Evolutionary conservation across 2,888 invertebrate species (phyloP).

Genomic region (Leptinotarsa haldemani): DNA sequence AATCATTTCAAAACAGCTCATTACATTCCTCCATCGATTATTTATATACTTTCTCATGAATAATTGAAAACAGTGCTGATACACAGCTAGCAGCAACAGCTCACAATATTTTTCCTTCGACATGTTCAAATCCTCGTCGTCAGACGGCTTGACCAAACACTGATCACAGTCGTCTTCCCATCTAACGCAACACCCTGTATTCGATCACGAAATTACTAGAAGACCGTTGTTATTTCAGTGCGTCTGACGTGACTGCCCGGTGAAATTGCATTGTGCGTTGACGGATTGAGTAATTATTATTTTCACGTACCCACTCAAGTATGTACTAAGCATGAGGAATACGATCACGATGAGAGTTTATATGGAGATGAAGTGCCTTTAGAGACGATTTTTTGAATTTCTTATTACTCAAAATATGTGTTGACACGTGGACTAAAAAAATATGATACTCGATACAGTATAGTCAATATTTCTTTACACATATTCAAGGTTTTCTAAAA

Average conservation of each 20-base stretch:
- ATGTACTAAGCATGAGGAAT: not conserved
- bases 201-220: constrained; percentile 8
- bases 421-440: too few species aligned
- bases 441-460: too few species aligned
- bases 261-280: constrained; percentile 25
- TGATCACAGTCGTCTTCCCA: not conserved
- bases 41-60: not conserved
- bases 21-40: too few species aligned
- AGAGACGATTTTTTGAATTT: too few species aligned
- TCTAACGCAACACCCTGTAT: constrained; percentile 21
- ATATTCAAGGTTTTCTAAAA: too few species aligned
- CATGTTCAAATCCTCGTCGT: not conserved
- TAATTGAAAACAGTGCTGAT: not conserved
- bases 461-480: too few species aligned
- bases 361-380: not conserved
- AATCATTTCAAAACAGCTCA: too few species aligned
- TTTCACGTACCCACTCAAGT: constrained; percentile 9
- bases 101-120: too few species aligned
- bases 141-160: not conserved
- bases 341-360: not conserved
- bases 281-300: constrained; percentile 30
- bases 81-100: not conserved
- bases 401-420: too few species aligned
- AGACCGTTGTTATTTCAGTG: constrained; percentile 24
- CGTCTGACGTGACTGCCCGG: constrained; percentile 22